A percentile compares a stretch with the other conserved stretches of the same genome.
These are phyloP conservation scores for Coptodon rendalli DNA, from an alignment of 2,113 vertebrate species.

Conservation along the genomic window DNA sequence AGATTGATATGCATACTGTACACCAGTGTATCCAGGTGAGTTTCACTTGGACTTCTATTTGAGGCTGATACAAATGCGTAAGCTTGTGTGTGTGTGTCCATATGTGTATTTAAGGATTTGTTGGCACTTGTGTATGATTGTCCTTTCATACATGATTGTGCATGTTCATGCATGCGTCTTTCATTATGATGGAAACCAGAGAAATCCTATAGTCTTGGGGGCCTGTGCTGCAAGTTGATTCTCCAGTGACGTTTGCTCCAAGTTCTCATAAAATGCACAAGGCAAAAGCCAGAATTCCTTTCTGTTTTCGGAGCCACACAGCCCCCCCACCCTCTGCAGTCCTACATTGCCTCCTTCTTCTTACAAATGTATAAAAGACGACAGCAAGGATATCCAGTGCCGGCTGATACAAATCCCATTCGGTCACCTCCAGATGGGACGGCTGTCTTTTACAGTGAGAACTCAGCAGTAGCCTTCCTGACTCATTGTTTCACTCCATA, in stretches of 20 bases:
- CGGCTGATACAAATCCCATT: constrained; percentile 50
- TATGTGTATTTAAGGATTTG: constrained; percentile 1
- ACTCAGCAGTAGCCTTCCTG: constrained; percentile 50
- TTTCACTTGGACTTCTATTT: background rate
- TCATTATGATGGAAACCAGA: constrained; percentile 57
- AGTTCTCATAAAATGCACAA: constrained; percentile 54
- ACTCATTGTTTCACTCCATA: constrained; percentile 66
- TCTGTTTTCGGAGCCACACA: constrained; percentile 20
- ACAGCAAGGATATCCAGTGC: constrained; percentile 51
- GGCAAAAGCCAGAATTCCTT: constrained; percentile 46
- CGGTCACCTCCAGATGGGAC: constrained; percentile 51
- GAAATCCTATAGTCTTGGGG: constrained; percentile 35
- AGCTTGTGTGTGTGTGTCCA: background rate
- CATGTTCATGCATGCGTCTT: background rate
- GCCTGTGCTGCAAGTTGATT: constrained; percentile 30
- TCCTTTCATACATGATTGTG: constrained; percentile 21
- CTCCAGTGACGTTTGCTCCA: constrained; percentile 46
- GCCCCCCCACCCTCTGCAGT: background rate
- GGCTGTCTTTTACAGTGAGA: constrained; percentile 43
- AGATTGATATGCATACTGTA: background rate
- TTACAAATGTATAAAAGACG: constrained; percentile 37
- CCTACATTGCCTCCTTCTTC: constrained; percentile 6
- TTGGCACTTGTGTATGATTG: constrained; percentile 32
- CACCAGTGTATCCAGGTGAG: background rate
- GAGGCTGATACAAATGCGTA: background rate